These are phyloP conservation scores for Oncorhynchus nerka DNA, from an alignment of 2,113 vertebrate species.

Conservation along the genomic window DNA sequence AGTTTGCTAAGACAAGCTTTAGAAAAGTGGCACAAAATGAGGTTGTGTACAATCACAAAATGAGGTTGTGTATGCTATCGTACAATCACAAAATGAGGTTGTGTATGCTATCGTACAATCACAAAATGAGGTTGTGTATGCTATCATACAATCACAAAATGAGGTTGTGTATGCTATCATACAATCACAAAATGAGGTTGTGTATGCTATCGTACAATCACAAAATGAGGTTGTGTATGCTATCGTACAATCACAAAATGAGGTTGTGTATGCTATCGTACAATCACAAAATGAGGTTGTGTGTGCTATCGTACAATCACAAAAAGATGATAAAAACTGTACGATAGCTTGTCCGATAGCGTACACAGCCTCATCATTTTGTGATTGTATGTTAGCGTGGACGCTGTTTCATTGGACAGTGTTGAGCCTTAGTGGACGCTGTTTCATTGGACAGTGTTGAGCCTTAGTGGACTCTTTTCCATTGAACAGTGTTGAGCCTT, in stretches of 20 bases:
- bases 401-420: slow-evolving; percentile 31
- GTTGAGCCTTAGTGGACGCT: neutral
- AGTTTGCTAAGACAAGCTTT: neutral
- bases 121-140: neutral
- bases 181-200: too few species aligned
- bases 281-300: too few species aligned
- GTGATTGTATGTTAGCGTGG: neutral
- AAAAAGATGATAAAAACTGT: too few species aligned
- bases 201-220: neutral
- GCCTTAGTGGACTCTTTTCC: neutral
- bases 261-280: too few species aligned
- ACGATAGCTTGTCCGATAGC: too few species aligned
- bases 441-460: neutral
- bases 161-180: neutral
- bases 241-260: too few species aligned
- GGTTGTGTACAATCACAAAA: neutral
- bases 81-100: too few species aligned
- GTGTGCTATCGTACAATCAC: too few species aligned
- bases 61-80: neutral
- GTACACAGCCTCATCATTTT: too few species aligned
- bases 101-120: too few species aligned
- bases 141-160: neutral
- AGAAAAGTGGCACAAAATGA: neutral
- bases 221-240: neutral
- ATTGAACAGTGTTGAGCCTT: neutral